A percentile compares a stretch with the other conserved stretches of the same genome.
Evolutionary conservation across 2,888 invertebrate species (phyloP).

Genomic region (Machimus atricapillus): DNA sequence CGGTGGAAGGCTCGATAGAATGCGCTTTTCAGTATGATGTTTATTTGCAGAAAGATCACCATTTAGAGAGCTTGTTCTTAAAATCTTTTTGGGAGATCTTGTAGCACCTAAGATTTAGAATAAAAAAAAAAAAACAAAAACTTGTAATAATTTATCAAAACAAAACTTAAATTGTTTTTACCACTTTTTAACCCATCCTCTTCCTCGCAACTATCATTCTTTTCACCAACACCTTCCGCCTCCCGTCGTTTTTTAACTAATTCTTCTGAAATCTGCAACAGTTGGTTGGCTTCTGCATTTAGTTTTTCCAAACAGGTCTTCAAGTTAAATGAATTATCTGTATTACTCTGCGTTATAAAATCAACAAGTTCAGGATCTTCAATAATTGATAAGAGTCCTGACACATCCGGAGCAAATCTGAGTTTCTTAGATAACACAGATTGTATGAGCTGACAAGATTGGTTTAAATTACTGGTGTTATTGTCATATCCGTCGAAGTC

Average conservation of each 20-base stretch:
- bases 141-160: background rate
- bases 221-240: constrained; percentile 50
- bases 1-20: constrained; percentile 54
- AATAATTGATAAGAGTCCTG: constrained; percentile 67
- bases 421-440: constrained; percentile 55
- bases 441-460: constrained; percentile 51
- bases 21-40: constrained; percentile 45
- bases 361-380: constrained; percentile 69
- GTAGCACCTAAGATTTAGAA: background rate
- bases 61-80: constrained; percentile 58
- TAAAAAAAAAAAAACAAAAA: background rate
- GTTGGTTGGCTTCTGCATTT: constrained; percentile 73
- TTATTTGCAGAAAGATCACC: constrained; percentile 52
- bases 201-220: constrained; percentile 51
- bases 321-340: constrained; percentile 67
- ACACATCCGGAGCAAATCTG: constrained; percentile 76
- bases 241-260: constrained; percentile 50
- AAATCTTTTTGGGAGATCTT: constrained; percentile 3
- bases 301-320: constrained; percentile 73
- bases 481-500: constrained; percentile 52
- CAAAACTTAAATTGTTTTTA: background rate
- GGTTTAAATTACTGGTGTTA: constrained; percentile 51
- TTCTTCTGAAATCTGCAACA: constrained; percentile 69
- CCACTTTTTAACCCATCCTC: constrained; percentile 53
- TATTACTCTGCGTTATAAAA: constrained; percentile 63